Base-by-base conservation (phyloP, 1,140 invertebrate species). In the Listronotus oregonensis region DNA sequence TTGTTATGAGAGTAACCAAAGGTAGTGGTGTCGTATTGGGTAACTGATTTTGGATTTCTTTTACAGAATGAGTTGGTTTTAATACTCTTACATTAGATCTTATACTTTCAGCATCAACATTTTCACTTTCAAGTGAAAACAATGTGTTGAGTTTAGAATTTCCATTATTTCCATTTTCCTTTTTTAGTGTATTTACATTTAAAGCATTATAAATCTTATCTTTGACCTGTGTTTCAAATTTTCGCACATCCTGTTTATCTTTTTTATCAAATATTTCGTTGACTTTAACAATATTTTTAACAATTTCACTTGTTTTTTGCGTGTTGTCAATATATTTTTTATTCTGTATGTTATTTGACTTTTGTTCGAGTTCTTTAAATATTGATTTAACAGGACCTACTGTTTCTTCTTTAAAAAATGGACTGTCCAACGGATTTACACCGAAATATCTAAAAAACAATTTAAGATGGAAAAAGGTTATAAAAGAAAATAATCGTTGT, bases 341-440 rank as follows among this genome's bases (percentile, higher is more conserved):
- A 37, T 52, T 52, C 5, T 5, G n/a, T 52, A 14, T 37, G 2
- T 37, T 37, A 3, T 37, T 31, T 10, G 15, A 10, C 21, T 10
- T 54, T 12, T 15, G n/a, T 0, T 66, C 56, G 8, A 64, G 27
- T 10, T 65, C 64, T 37, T 67, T 52, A 58, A 75, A 76, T 31
- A 76, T 52, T 9, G 73, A 66, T 61, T 67, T 46, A 0, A 72
- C 69, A 7, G 54, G 57, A 12, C 49, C 73, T 14, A 78, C 63
- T 10, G 56, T 57, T 61, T 83, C 79, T 78, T 91, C 89, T 54
- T 82, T 77, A 75, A 91, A 91, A 64, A 91, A 80, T 0, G 90
- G 90, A 81, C 85, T 91, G 69, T 92, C 89, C 52, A 91, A 77
- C 3, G 89, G 90, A 77, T 90, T 83, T 46, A 83, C 77, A 42